Evolutionary conservation across 2,113 vertebrate species (phyloP).

Genomic region (Peromyscus californicus): DNA sequence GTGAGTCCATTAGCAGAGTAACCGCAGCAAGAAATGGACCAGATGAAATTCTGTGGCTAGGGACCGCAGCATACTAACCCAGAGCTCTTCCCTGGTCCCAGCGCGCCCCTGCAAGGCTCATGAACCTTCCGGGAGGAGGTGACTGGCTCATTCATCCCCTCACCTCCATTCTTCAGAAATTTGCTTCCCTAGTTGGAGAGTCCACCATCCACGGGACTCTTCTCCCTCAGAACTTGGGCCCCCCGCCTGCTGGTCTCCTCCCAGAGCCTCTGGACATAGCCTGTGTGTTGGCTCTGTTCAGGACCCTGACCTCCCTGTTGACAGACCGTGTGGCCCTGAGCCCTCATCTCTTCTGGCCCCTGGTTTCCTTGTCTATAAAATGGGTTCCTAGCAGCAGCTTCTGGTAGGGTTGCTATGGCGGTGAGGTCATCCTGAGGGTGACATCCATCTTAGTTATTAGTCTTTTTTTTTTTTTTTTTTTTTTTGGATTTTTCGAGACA

Average conservation of each 20-base stretch:
- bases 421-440: neutral
- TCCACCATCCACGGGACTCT: neutral
- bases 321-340: neutral
- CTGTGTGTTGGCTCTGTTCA: fast-evolving
- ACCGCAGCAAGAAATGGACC: neutral
- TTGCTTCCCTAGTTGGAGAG: neutral
- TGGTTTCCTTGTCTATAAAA: neutral
- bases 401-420: neutral
- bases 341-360: neutral
- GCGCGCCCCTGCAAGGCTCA: fast-evolving
- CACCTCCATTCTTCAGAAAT: neutral
- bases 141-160: neutral
- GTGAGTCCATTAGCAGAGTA: neutral
- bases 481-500: too few species aligned
- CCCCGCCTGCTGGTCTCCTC: neutral
- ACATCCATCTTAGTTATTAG: too few species aligned
- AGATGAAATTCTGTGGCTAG: neutral
- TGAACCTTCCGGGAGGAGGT: neutral
- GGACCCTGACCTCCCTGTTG: neutral
- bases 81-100: fast-evolving
- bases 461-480: too few species aligned
- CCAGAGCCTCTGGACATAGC: fast-evolving
- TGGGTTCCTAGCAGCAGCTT: neutral
- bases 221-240: neutral
- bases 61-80: neutral